A percentile compares a stretch with the other conserved stretches of the same genome.
These are phyloP conservation scores for Odontesthes bonariensis DNA, from an alignment of 2,113 vertebrate genomes.

Conservation along the genomic window DNA sequence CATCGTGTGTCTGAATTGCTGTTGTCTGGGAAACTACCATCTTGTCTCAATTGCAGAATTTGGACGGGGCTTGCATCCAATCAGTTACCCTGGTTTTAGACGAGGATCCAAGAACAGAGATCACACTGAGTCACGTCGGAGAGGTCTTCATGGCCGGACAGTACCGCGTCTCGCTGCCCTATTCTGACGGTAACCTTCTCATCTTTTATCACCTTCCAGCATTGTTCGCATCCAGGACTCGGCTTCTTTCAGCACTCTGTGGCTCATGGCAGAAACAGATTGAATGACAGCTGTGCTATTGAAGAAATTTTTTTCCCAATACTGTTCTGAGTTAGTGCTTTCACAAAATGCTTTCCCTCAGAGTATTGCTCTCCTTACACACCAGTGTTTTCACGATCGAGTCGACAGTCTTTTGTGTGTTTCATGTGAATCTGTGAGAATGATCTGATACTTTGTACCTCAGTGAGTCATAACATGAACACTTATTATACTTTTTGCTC, in stretches of 20 bases:
- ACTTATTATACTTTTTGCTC: background rate
- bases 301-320: conserved; percentile 35
- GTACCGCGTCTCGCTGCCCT: conserved; percentile 93
- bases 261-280: conserved; percentile 37
- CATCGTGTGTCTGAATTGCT: conserved; percentile 8
- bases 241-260: conserved; percentile 18
- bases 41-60: conserved; percentile 84
- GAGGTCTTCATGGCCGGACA: conserved; percentile 92
- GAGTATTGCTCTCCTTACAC: conserved; percentile 27
- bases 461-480: conserved; percentile 2
- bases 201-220: conserved; percentile 29
- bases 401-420: conserved; percentile 36
- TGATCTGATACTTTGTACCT: conserved; percentile 36
- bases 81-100: conserved; percentile 91
- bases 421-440: conserved; percentile 39
- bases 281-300: conserved; percentile 62
- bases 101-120: conserved; percentile 92
- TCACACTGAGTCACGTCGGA: conserved; percentile 92
- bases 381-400: conserved; percentile 2
- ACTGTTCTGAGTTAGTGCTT: conserved; percentile 25
- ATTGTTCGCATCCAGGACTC: conserved; percentile 11
- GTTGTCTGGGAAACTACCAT: conserved; percentile 26
- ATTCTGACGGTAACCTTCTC: conserved; percentile 88
- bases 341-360: conserved; percentile 37
- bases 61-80: conserved; percentile 94